Conservation (phyloP, 2,888 invertebrate genomes). For the Apodemia duryi region DNA sequence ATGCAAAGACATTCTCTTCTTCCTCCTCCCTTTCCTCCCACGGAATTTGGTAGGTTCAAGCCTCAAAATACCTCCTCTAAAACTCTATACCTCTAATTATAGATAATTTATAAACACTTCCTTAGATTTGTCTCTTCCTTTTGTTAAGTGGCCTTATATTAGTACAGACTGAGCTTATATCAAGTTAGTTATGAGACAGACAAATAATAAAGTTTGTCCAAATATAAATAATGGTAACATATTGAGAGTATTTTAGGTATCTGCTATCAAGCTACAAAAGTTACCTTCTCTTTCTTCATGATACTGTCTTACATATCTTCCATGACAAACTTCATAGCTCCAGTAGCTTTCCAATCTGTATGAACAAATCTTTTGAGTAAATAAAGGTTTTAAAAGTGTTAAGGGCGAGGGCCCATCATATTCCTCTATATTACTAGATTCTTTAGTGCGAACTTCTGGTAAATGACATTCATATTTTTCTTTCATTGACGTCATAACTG, state of each 20-base stretch:
- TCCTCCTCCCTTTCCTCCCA: no score
- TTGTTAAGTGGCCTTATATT: no score
- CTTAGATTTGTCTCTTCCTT: no score
- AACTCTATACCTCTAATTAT: no score
- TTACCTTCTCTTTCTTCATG: slow-evolving; percentile 94
- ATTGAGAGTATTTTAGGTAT: neutral
- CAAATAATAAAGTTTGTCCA: no score
- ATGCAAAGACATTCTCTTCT: no score
- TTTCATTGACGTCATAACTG: slow-evolving; percentile 86
- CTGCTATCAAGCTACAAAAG: slow-evolving; percentile 13
- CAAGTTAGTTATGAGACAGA: no score
- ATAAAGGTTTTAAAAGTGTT: slow-evolving; percentile 86
- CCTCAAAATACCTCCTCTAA: no score
- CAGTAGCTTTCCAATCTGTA: slow-evolving; percentile 94
- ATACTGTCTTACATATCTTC: slow-evolving; percentile 93
- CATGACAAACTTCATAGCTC: slow-evolving; percentile 98
- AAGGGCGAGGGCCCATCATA: slow-evolving; percentile 88
- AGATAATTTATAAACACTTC: no score
- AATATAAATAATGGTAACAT: neutral
- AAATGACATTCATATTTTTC: slow-evolving; percentile 91
- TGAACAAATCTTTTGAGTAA: slow-evolving; percentile 89
- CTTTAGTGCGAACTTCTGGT: slow-evolving; percentile 81
- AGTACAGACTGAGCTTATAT: no score
- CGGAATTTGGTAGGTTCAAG: no score
- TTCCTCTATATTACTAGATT: slow-evolving; percentile 76